Percentiles rank a stretch among this genome's conserved stretches.
These are phyloP conservation scores for Orthonychiurus folsomi DNA, from an alignment of 2,888 invertebrate genomes.

Conservation along the genomic window DNA sequence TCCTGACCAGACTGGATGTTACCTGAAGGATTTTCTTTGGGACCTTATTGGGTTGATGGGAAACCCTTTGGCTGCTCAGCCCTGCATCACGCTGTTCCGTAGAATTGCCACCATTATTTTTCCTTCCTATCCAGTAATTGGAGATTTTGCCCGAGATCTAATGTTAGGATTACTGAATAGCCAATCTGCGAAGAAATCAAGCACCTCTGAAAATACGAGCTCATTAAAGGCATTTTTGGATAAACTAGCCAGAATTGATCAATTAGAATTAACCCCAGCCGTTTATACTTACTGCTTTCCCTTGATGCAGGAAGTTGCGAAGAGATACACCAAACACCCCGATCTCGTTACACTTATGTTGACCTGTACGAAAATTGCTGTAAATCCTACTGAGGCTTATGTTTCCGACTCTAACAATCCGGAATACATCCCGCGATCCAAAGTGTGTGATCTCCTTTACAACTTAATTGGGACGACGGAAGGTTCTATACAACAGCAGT, in stretches of 20 bases:
- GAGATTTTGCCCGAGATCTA: not conserved
- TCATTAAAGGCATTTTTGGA: not conserved
- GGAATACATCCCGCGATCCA: conserved; percentile 65
- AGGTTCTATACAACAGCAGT: conserved; percentile 66
- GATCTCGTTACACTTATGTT: conserved; percentile 54
- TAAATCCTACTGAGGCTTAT: not conserved
- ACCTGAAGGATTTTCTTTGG: conserved; percentile 53
- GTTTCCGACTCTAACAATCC: conserved; percentile 12
- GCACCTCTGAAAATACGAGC: not conserved
- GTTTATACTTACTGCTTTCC: conserved; percentile 66
- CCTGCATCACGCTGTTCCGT: conserved; percentile 54
- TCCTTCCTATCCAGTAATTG: not conserved
- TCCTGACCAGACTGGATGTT: conserved; percentile 48
- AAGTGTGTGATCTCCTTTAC: conserved; percentile 70
- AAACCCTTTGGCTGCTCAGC: conserved; percentile 68
- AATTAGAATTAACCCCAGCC: conserved; percentile 41
- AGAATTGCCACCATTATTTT: conserved; percentile 51
- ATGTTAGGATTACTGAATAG: not conserved
- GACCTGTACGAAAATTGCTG: conserved; percentile 47
- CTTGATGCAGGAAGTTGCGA: conserved; percentile 47
- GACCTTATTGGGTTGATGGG: conserved; percentile 56
- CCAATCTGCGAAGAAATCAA: not conserved
- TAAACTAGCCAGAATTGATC: conserved; percentile 27
- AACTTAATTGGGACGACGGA: conserved; percentile 60
- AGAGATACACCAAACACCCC: conserved; percentile 45